phyloP scores from a whole-genome alignment of 1,140 invertebrate species.

The Heliconius hewitsoni region DNA sequence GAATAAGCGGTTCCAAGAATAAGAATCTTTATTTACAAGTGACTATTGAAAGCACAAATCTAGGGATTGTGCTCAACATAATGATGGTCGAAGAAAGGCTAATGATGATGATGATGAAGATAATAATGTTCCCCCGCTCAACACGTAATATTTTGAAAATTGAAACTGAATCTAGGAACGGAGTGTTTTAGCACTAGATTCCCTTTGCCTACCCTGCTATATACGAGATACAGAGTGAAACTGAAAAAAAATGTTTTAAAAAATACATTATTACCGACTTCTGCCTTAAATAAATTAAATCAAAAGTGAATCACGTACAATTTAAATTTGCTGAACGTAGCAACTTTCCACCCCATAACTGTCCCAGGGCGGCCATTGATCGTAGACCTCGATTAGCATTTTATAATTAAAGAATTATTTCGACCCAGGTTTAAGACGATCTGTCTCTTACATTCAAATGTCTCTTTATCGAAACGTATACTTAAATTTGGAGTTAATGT shows the following conservation, averaged over 20 bases:
- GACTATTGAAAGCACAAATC: no score
- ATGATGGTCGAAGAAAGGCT: no score
- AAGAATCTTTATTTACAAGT: no score
- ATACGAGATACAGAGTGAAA: no score
- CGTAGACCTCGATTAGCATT: conserved; percentile 32
- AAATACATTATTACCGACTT: background rate
- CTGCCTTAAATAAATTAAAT: conserved; percentile 11
- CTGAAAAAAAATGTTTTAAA: no score
- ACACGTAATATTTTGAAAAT: no score
- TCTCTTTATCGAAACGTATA: conserved; percentile 4
- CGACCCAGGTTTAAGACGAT: conserved; percentile 22
- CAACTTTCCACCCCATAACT: conserved; percentile 38
- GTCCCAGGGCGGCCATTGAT: conserved; percentile 32
- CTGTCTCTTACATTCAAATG: conserved; percentile 33
- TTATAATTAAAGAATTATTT: conserved; percentile 39
- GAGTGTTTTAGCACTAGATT: background rate
- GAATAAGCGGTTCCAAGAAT: no score
- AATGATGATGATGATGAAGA: no score
- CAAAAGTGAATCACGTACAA: conserved; percentile 17
- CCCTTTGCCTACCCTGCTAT: background rate
- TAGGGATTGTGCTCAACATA: no score
- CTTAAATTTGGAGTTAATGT: background rate
- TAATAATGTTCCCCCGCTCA: no score
- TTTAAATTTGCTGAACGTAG: conserved; percentile 19
- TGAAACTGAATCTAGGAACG: no score